phyloP scores from a whole-genome alignment of 2,113 vertebrate species.

The Dunckerocampus dactyliophorus region DNA sequence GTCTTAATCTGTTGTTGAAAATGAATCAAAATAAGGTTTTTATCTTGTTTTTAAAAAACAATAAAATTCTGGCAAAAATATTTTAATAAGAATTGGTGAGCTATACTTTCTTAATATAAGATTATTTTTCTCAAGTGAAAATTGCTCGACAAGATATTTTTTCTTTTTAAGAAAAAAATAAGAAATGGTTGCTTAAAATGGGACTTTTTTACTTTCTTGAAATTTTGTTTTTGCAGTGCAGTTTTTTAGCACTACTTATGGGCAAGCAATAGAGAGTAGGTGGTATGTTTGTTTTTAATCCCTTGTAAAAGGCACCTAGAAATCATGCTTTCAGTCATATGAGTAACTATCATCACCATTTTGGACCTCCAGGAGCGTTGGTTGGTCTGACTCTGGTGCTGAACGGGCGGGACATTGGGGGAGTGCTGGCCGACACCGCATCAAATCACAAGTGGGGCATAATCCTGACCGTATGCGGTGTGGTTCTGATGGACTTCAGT shows the following conservation, averaged over 20 bases:
- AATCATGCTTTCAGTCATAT: neutral
- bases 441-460: conserved; percentile 91
- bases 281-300: conserved; percentile 2
- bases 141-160: too few relatives aligned
- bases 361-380: conserved; percentile 75
- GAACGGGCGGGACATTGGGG: conserved; percentile 89
- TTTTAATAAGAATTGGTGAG: too few relatives aligned
- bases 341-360: neutral
- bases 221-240: too few relatives aligned
- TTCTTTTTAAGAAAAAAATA: too few relatives aligned
- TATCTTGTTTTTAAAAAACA: too few relatives aligned
- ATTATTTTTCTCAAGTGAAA: too few relatives aligned
- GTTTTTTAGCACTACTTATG: neutral
- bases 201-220: too few relatives aligned
- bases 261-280: neutral
- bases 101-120: too few relatives aligned
- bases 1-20: too few relatives aligned
- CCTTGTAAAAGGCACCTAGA: neutral
- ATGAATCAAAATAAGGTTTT: too few relatives aligned
- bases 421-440: conserved; percentile 79
- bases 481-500: conserved; percentile 96
- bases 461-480: conserved; percentile 87
- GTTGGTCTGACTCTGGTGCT: conserved; percentile 86
- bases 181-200: too few relatives aligned
- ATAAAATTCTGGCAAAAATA: too few relatives aligned